A percentile compares a stretch with the other conserved stretches of the same genome.
phyloP scores from a whole-genome alignment of 2,113 vertebrate genomes.

The Phoenicopterus ruber region DNA sequence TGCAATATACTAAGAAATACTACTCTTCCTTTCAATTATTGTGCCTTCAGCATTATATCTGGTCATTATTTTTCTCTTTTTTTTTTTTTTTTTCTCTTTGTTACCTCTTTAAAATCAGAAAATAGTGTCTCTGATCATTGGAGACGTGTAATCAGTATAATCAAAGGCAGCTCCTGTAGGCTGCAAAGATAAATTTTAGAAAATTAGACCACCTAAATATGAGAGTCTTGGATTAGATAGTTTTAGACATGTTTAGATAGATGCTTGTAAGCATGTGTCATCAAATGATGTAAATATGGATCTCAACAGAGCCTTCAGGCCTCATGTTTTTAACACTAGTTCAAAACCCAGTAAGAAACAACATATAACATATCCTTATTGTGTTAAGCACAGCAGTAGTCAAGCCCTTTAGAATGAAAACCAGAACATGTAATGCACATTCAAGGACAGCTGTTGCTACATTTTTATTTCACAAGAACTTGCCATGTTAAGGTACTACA shows the following conservation, averaged over 20 bases:
- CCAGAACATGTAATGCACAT: not conserved
- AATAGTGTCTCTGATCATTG: not conserved
- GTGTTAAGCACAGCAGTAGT: not conserved
- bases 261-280: not conserved
- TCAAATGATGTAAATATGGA: not conserved
- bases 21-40: conserved; percentile 16
- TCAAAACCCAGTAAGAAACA: not conserved
- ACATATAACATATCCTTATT: not conserved
- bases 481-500: not conserved
- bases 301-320: not conserved
- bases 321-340: not conserved
- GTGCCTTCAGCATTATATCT: not conserved
- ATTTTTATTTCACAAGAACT: not conserved
- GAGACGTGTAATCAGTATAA: not conserved
- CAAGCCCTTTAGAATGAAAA: not conserved
- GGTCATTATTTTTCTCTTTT: conserved; percentile 4
- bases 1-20: not conserved
- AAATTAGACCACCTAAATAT: not conserved
- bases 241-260: not conserved
- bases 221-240: not conserved
- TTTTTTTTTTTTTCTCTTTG: not conserved
- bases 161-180: not conserved
- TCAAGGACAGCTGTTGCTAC: not conserved
- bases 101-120: not conserved
- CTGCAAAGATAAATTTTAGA: not conserved